Evolutionary conservation across 2,888 invertebrate species (phyloP).

Genomic region (Anoplius nigerrimus): DNA sequence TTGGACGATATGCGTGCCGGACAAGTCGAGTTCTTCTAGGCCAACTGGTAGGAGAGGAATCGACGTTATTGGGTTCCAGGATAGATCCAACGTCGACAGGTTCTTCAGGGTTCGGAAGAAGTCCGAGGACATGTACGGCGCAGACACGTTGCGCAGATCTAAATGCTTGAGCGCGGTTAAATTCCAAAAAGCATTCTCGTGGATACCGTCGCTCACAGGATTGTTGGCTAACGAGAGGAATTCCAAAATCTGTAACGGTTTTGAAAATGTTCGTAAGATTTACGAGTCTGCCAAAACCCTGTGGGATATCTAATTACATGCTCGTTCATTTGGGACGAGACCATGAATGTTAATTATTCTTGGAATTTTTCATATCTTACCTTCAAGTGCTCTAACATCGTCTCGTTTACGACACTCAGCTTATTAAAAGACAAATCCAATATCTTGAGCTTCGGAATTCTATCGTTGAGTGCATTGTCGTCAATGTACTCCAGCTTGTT

Average conservation of each 20-base stretch:
- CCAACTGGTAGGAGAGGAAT: conserved; percentile 78
- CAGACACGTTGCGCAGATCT: conserved; percentile 64
- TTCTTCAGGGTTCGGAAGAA: conserved; percentile 64
- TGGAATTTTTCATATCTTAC: conserved; percentile 50
- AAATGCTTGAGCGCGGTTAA: conserved; percentile 60
- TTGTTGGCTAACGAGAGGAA: conserved; percentile 68
- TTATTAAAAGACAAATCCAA: conserved; percentile 69
- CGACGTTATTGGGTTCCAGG: conserved; percentile 76
- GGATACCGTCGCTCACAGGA: conserved; percentile 67
- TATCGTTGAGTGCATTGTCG: conserved; percentile 67
- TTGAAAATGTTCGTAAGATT: background rate
- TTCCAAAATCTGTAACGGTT: conserved; percentile 60
- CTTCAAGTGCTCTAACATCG: conserved; percentile 70
- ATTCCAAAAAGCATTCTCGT: conserved; percentile 65
- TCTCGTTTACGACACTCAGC: conserved; percentile 66
- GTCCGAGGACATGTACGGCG: conserved; percentile 55
- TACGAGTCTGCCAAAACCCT: background rate
- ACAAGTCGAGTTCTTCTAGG: conserved; percentile 79
- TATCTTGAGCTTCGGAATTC: conserved; percentile 63
- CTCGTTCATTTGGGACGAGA: background rate
- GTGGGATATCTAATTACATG: no score
- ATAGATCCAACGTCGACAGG: conserved; percentile 63
- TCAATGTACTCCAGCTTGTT: conserved; percentile 88
- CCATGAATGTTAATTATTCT: background rate
- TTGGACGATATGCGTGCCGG: conserved; percentile 78